Conservation (phyloP, 2,113 vertebrate species). For the Catagonus wagneri region DNA sequence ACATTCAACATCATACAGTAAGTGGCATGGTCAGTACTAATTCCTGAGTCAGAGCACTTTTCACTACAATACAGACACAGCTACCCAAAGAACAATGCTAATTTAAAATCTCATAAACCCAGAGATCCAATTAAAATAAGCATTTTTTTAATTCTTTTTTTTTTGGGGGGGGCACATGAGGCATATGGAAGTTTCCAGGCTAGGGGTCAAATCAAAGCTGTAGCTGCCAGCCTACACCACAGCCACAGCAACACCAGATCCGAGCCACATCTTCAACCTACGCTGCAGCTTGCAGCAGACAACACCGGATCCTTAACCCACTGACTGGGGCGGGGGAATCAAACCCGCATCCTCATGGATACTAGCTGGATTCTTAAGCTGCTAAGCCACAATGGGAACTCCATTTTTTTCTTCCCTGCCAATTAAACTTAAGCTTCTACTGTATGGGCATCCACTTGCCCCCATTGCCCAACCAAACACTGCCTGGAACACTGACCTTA, state of each 20-base stretch:
- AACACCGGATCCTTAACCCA: too few relatives aligned
- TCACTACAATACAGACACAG: background rate
- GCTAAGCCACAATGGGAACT: too few relatives aligned
- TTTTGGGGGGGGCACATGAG: too few relatives aligned
- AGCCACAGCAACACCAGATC: too few relatives aligned
- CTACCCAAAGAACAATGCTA: background rate
- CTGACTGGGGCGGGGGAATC: too few relatives aligned
- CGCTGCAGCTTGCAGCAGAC: too few relatives aligned
- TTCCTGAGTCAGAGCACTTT: background rate
- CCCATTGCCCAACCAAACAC: background rate
- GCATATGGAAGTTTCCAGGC: too few relatives aligned
- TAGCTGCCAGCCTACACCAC: too few relatives aligned
- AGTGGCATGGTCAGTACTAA: background rate
- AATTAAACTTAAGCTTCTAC: slow-evolving; percentile 55
- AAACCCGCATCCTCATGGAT: too few relatives aligned
- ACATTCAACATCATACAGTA: background rate
- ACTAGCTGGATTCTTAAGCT: too few relatives aligned
- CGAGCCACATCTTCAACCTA: too few relatives aligned
- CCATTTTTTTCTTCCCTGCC: background rate
- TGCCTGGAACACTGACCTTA: background rate
- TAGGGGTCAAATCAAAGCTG: too few relatives aligned
- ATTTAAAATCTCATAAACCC: background rate
- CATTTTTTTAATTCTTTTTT: background rate
- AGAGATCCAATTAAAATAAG: slow-evolving; percentile 3
- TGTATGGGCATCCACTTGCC: background rate